Base-by-base conservation (phyloP, 2,797 vertebrate species). In the Centropyge bicolor region DNA sequence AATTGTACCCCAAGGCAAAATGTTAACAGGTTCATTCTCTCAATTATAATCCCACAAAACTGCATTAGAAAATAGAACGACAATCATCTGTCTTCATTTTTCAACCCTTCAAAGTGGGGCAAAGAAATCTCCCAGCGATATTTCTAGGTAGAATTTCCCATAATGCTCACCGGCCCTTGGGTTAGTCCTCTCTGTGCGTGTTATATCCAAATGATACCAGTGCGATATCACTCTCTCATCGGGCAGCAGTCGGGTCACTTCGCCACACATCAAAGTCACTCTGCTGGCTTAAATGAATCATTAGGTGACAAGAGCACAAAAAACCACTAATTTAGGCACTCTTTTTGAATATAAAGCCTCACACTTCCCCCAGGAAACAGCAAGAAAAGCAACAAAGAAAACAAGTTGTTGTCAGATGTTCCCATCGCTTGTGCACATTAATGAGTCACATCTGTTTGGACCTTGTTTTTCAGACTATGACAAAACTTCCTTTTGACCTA, bases 391-490 rank as follows among this genome's bases (percentile, higher is more conserved):
- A 70, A 43, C 48, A 6, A 48, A 20, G 59, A 72, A 79, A 86
- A 78, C 61, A 75, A 74, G 71, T 22, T 72, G 60, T 6, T 70
- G 65, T 78, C 9, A 75, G 66, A 79, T 57, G 20, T 69, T 74
- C 41, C 49, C 70, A 51, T 27, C 65, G 74, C n/a, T 77, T 59
- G 74, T 54, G 67, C 64, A 40, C 46, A 14, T 59, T 83, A 74
- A 88, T 74, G 67, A 88, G 74, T 81, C 65, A 63, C 20, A 20
- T 48, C 52, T 74, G 49, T 76, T 68, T 67, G 38, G 57, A 64
- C 62, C 45, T 79, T 74, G 49, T 84, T 67, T 59, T 70, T 76
- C 82, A 71, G 57, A 77, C 70, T 62, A 68, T 19, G 8, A 31
- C 27, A 31, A 31, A 31, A 31, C 27, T 31, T 31, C 49, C 24